A percentile compares a stretch with the other conserved stretches of the same genome.
Evolutionary conservation across 1,140 invertebrate species (phyloP).

Genomic region (Belonocnema kinseyi): DNA sequence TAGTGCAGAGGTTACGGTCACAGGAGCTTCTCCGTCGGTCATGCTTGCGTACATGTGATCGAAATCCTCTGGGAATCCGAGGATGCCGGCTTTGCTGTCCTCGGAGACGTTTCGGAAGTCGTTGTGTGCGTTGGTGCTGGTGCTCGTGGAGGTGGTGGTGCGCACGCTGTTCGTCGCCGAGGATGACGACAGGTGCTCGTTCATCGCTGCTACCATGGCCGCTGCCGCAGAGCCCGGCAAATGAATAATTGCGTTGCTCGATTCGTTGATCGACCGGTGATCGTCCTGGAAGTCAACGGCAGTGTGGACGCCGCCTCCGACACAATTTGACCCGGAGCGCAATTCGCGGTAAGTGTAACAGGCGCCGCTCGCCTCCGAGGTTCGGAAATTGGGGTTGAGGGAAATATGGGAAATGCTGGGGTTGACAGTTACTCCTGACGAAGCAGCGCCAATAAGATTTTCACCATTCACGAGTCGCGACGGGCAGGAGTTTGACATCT

Average conservation of each 20-base stretch:
- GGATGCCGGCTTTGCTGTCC: slow-evolving; percentile 64
- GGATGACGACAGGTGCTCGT: slow-evolving; percentile 70
- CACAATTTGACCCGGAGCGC: neutral
- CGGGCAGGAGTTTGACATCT: slow-evolving; percentile 50
- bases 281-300: slow-evolving; percentile 27
- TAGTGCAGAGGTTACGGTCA: slow-evolving; percentile 63
- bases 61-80: slow-evolving; percentile 74
- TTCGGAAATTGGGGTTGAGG: neutral
- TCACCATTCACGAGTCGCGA: slow-evolving; percentile 53
- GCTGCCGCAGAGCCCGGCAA: slow-evolving; percentile 31
- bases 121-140: slow-evolving; percentile 7
- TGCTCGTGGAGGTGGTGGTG: slow-evolving; percentile 45
- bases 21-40: slow-evolving; percentile 67
- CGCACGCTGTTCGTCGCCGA: slow-evolving; percentile 65
- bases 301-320: slow-evolving; percentile 30
- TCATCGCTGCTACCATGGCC: slow-evolving; percentile 74
- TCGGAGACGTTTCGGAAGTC: slow-evolving; percentile 39
- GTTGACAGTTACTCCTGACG: too few species aligned
- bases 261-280: neutral
- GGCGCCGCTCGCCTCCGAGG: neutral
- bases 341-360: neutral
- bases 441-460: slow-evolving; percentile 27
- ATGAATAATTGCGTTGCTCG: slow-evolving; percentile 5
- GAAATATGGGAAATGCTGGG: too few species aligned
- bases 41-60: slow-evolving; percentile 78